A percentile compares a stretch with the other conserved stretches of the same genome.
Evolutionary conservation across 2,888 invertebrate species (phyloP).

Genomic region (Metacarcinus magister): DNA sequence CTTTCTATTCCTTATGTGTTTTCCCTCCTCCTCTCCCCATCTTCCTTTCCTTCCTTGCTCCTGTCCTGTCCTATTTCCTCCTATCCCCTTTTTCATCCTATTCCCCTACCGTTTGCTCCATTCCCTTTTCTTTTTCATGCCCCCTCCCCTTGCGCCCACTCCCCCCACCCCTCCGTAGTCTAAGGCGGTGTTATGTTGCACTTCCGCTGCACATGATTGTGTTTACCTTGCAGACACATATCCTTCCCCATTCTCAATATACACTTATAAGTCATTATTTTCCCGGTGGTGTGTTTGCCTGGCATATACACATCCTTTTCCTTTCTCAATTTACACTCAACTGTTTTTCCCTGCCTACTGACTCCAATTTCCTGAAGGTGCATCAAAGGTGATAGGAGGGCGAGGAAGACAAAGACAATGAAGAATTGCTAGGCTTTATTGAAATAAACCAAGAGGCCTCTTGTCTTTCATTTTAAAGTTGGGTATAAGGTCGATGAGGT

Average conservation of each 20-base stretch:
- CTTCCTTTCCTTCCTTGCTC: neutral
- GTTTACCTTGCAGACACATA: neutral
- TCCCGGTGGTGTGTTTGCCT: too few relatives aligned
- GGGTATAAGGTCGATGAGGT: neutral
- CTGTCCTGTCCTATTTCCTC: neutral
- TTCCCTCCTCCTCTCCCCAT: neutral
- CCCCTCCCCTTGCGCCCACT: neutral
- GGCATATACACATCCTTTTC: too few relatives aligned
- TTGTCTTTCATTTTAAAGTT: neutral
- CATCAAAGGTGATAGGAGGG: neutral
- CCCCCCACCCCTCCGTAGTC: neutral
- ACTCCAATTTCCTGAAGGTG: too few relatives aligned
- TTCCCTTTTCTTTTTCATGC: too few relatives aligned
- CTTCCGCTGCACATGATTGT: neutral
- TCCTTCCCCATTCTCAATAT: conserved; percentile 2
- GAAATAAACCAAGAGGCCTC: neutral
- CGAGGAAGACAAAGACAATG: neutral
- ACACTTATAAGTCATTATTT: neutral
- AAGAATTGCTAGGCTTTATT: conserved; percentile 5
- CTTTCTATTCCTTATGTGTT: neutral
- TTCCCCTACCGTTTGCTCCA: too few relatives aligned
- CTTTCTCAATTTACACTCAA: too few relatives aligned
- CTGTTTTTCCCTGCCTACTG: too few relatives aligned
- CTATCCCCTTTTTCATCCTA: neutral
- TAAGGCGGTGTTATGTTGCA: too few relatives aligned